Evolutionary conservation across 2,797 vertebrate genomes (phyloP).

Genomic region (Dipus sagitta): DNA sequence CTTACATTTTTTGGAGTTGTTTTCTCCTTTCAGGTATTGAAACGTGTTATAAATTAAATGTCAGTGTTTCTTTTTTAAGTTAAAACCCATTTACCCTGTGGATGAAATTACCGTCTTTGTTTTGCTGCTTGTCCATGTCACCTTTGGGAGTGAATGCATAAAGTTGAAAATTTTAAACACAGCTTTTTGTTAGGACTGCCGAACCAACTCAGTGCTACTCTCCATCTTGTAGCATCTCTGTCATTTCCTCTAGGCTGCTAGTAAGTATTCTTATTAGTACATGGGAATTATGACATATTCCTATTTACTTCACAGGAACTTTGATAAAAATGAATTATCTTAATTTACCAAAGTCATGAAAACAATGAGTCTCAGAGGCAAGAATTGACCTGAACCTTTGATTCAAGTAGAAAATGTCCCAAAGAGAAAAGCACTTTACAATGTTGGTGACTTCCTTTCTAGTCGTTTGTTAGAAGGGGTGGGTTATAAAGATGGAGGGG

Average conservation of each 20-base stretch:
- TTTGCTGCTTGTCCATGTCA: not conserved
- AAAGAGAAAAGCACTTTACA: not conserved
- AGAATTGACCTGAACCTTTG: constrained; percentile 24
- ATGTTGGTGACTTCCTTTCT: not conserved
- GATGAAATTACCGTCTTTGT: constrained; percentile 18
- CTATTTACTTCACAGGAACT: not conserved
- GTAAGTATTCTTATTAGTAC: not conserved
- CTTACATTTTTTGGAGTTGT: not conserved
- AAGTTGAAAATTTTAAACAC: constrained; percentile 50
- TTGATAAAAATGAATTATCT: constrained; percentile 32
- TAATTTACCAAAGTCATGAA: constrained; percentile 39
- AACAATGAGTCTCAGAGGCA: not conserved
- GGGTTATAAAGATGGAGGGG: not conserved
- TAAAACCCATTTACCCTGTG: not conserved
- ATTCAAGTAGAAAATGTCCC: constrained; percentile 30
- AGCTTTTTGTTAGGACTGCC: not conserved
- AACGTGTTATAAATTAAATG: constrained; percentile 23
- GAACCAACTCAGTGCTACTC: not conserved
- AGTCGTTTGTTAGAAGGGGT: not conserved
- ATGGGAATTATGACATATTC: not conserved
- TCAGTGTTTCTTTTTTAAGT: not conserved
- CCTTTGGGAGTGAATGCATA: not conserved
- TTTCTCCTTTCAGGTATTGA: constrained; percentile 46
- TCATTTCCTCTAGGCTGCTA: not conserved
- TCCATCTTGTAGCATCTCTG: constrained; percentile 16